Percentiles rank a stretch among this genome's conserved stretches.
phyloP scores from a whole-genome alignment of 1,140 invertebrate genomes.

The Pseudomyrmex gracilis region DNA sequence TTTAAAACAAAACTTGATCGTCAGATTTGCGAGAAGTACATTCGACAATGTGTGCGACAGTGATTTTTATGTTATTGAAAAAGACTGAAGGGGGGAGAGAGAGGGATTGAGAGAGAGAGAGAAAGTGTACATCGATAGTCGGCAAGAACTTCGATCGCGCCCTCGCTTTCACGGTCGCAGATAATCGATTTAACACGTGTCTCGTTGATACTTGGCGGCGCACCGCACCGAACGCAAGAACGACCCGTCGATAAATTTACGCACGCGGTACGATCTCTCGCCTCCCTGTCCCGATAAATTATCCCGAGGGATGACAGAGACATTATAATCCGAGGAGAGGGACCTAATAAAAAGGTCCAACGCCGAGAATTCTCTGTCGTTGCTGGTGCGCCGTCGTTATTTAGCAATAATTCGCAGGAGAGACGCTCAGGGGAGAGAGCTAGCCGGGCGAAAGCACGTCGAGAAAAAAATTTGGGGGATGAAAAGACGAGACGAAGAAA shows the following conservation, averaged over 20 bases:
- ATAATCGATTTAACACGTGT: slow-evolving; percentile 70
- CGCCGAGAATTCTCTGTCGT: slow-evolving; percentile 14
- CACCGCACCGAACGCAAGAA: slow-evolving; percentile 64
- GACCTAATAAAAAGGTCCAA: slow-evolving; percentile 70
- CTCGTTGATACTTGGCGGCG: slow-evolving; percentile 68
- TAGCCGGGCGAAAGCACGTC: not conserved
- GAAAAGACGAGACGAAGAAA: not conserved
- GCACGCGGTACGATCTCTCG: slow-evolving; percentile 38
- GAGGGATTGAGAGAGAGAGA: not conserved
- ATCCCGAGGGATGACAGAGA: slow-evolving; percentile 75
- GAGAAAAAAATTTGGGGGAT: not conserved
- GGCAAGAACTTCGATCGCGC: slow-evolving; percentile 10
- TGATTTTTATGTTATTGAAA: not conserved
- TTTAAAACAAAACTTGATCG: no score
- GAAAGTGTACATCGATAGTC: not conserved
- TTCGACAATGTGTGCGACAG: not conserved
- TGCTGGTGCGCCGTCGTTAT: slow-evolving; percentile 56
- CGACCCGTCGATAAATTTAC: slow-evolving; percentile 74
- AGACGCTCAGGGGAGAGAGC: not conserved
- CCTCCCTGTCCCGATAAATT: slow-evolving; percentile 73
- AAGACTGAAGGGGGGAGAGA: not conserved
- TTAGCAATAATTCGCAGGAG: slow-evolving; percentile 72
- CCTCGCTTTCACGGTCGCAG: slow-evolving; percentile 28
- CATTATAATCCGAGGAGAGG: slow-evolving; percentile 74
- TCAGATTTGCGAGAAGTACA: not conserved